Base-by-base conservation (phyloP, 2,888 invertebrate genomes). In the Phania funesta region DNA sequence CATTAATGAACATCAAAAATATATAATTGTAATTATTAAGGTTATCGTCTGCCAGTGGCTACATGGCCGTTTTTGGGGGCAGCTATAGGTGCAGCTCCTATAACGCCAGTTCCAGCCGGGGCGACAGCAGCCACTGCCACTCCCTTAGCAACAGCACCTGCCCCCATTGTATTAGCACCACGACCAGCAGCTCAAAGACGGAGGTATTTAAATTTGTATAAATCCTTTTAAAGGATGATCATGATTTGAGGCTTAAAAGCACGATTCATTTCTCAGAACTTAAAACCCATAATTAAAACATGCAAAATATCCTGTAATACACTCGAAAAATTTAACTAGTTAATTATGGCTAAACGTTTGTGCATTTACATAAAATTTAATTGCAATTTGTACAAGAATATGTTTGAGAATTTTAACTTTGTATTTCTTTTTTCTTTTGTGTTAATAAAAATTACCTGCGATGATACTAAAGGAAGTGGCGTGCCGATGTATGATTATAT, bases 21-120 rank as follows among this genome's bases (percentile, higher is more conserved):
- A 32, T 16, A 74, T 68, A 67, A 67, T 83, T 60, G 70, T 74
- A 84, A 68, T 84, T 77, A 84, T 85, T 78, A 89, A 94, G 95
- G 95, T 93, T 94, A 94, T 93, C 94, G 95, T 92, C 93, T 95
- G 92, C 94, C 95, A 90, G 93, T 94, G 92, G 70, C 82, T 60
- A 91, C 95, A 91, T 95, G 95, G 95, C 94, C 95, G 91, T 95
- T 95, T 94, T 93, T 95, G 92, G 92, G 93, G 74, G 87, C 89
- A 74, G 88, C 90, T 22, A 90, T 93, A 83, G 91, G 92, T 86
- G 91, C 92, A 86, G 91, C 92, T 87, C 91, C 92, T 56, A 83
- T 92, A 86, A 93, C 94, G 86, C 93, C 94, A 85, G 92, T 94
- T 86, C 93, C 87, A 91, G 81, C 86, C 56, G 86, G 85, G 73